phyloP scores from a whole-genome alignment of 1,140 invertebrate species.

The Megalopta genalis region DNA sequence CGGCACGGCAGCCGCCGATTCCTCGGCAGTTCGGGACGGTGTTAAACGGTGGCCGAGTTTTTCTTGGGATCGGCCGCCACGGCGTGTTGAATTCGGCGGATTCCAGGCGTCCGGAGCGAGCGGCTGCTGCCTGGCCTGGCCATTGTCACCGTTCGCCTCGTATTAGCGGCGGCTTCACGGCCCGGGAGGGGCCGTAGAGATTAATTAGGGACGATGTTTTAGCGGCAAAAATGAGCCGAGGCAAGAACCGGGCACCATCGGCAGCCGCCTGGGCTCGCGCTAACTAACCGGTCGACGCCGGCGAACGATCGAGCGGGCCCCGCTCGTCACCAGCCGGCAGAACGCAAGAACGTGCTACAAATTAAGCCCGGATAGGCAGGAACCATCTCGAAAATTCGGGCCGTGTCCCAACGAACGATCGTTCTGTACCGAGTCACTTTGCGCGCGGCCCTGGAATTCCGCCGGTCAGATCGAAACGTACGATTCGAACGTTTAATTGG shows the following conservation, averaged over 20 bases:
- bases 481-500: slow-evolving; percentile 28
- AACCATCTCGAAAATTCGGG: slow-evolving; percentile 75
- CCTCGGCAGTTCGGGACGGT: slow-evolving; percentile 42
- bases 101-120: slow-evolving; percentile 44
- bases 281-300: slow-evolving; percentile 66
- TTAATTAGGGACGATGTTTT: slow-evolving; percentile 78
- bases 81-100: slow-evolving; percentile 59
- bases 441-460: background rate
- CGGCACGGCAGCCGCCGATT: slow-evolving; percentile 18
- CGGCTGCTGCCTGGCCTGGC: slow-evolving; percentile 18
- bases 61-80: slow-evolving; percentile 44
- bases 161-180: slow-evolving; percentile 48
- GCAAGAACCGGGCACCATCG: slow-evolving; percentile 62
- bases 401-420: background rate
- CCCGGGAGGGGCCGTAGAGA: slow-evolving; percentile 60
- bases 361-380: slow-evolving; percentile 75
- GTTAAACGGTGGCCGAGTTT: slow-evolving; percentile 55
- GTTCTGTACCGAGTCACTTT: background rate
- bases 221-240: slow-evolving; percentile 72
- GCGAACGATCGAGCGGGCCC: slow-evolving; percentile 49
- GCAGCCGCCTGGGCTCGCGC: slow-evolving; percentile 63
- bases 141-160: slow-evolving; percentile 61
- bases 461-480: slow-evolving; percentile 18
- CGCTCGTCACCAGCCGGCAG: slow-evolving; percentile 63
- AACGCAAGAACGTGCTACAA: slow-evolving; percentile 77